Evolutionary conservation across 2,888 invertebrate species (phyloP), one percentile per base, ranked within the genome.

Genomic region (Cyclophora punctaria): DNA sequence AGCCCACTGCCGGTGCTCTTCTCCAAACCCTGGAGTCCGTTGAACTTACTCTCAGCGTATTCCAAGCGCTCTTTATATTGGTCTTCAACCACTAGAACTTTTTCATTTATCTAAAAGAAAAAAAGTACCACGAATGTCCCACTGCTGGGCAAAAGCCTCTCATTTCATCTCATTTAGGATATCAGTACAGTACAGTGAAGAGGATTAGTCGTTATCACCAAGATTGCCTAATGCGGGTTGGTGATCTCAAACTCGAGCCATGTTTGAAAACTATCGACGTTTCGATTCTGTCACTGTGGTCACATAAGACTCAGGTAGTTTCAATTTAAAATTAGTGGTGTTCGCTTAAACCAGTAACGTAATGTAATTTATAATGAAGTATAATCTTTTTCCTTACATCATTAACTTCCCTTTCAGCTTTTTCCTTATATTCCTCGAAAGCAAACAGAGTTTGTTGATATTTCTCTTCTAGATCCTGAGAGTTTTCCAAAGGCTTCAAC

Each of bases 401-500:
- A 48, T 71, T 62, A 34, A 76, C 66, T 67, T 87, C 87, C 50
- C 59, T 71, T 59, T 86, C 84, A 33, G 79, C 72, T 47, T 78
- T 82, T 44, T 75, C 73, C 51, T 85, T 83, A 4, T 86, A 55
- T 47, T 83, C 78, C 59, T 84, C 78, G 47, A 80, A 88, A 2
- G 71, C 48, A 4, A 75, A 62, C 4, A 88, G 60, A 48, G 82
- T 85, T 45, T 76, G 73, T 48, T 81, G 78, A 59, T 84, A 88
- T 56, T 87, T 87, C 47, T 86, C 88, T 64, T 87, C 88, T 49
- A 87, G 71, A 62, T 88, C 88, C 6, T 53, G 35, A 7, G 78
- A 73, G 7, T 71, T 72, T 53, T 85, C 83, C 7, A 83, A 49
- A 2, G 83, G 73, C 59, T 88, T 88, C 34, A 88, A 62, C 20